A percentile compares a stretch with the other conserved stretches of the same genome.
phyloP scores from a whole-genome alignment of 1,140 invertebrate genomes.

The Asobara japonica region DNA sequence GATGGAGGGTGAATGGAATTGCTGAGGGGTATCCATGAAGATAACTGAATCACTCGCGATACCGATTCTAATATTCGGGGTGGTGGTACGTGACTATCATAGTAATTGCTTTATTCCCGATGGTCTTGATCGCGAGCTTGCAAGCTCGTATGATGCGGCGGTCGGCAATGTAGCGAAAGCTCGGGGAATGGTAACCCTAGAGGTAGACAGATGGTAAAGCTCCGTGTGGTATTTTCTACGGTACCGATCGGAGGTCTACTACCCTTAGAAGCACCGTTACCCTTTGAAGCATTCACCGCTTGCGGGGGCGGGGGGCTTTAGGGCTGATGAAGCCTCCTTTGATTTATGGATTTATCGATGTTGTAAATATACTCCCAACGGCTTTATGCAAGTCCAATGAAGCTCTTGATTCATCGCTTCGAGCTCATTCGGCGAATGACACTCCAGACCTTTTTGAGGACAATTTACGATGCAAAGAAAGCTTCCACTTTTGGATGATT shows the following conservation, averaged over 20 bases:
- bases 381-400: neutral
- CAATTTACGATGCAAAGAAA: no score
- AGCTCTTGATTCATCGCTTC: no score
- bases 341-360: neutral
- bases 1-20: neutral
- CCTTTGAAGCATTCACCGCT: neutral
- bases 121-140: neutral
- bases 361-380: neutral
- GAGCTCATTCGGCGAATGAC: no score
- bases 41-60: neutral
- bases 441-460: no score
- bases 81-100: neutral
- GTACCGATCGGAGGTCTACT: neutral
- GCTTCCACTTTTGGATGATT: no score
- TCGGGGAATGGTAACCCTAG: no score
- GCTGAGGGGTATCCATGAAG: neutral
- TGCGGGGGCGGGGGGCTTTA: neutral
- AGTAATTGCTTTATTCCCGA: conserved; percentile 1
- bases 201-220: neutral
- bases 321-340: neutral
- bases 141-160: neutral
- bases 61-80: neutral
- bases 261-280: neutral
- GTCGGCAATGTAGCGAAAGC: neutral
- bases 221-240: neutral